Base-by-base conservation (phyloP, 1,140 invertebrate genomes). In the Amphibalanus amphitrite region DNA sequence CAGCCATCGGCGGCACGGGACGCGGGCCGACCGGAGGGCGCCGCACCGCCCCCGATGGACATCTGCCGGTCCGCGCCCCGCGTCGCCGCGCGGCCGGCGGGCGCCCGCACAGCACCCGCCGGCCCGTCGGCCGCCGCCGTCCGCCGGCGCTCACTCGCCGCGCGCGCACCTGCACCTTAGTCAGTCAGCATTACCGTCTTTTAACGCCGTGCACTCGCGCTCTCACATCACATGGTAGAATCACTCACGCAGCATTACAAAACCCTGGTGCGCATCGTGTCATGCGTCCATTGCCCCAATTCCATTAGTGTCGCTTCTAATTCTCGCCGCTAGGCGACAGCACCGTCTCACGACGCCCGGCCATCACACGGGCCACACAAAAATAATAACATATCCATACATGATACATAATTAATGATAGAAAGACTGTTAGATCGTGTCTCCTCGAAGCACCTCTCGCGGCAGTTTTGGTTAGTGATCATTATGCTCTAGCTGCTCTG, bases 361-460 rank as follows among this genome's bases (percentile, higher is more conserved):
- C 17, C 47, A 59, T 59, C 47, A 59, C 47, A 59, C 10, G 20
- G 20, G 47, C 47, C 20, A 3, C 13, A 20, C 47, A 59, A 6
- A 59, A 59, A 59, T 59, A 59, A 59, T 59, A 59, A 59, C 47
- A 59, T 59, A 59, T 38, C 47, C 47, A 59, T 59, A 59, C 10
- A 59, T 59, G 47, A 59, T 59, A 59, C 47, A 59, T 59, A 59
- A 59, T 59, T 59, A 59, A 59, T 59, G 47, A 59, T 59, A 59
- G 47, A 59, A 59, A 59, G 47, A 59, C 47, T 38, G 38, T 59
- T 59, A 59, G 47, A 59, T 59, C 47, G 47, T 20, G 47, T 59
- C 20, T 59, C 47, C 20, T 59, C 47, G 20, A 59, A 59, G 47
- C 47, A 59, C 47, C 47, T 59, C 23, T 15, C 4, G 47, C 4